Base-by-base conservation (phyloP, 2,888 invertebrate genomes). In the Crocallis elinguaria region DNA sequence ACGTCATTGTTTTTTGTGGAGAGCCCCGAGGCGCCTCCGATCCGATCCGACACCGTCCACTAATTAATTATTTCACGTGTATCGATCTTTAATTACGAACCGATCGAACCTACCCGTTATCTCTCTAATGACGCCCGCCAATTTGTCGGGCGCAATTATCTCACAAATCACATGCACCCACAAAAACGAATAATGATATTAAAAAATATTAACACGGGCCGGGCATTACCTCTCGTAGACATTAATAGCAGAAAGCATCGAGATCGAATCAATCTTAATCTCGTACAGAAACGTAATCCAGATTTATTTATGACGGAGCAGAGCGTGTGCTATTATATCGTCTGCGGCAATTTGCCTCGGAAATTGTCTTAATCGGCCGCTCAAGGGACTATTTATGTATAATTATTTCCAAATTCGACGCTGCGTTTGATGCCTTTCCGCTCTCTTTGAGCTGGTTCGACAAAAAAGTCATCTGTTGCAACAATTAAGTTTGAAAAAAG, bases 381-480 rank as follows among this genome's bases (percentile, higher is more conserved):
- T 91, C 91, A 91, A 91, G 91, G 91, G 91, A 91, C 91, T 91
- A 90, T 91, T 91, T 91, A 91, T 91, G 88, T 91, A 91, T 91
- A 91, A 91, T 91, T 91, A 91, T 91, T 90, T 91, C 88, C 89
- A 91, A 91, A 91, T 90, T 91, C 91, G 88, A 91, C 87, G 89
- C 84, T 86, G 78, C 83, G 88, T 91, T 91, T 91, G 91, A 91
- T 91, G 91, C 91, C 85, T 91, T 90, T 88, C 90, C 91, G 90
- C 91, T 91, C 91, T 91, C 89, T 88, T 89, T 91, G 88, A 88
- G 88, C 85, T 86, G 71, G 81, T 86, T 91, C 88, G 85, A 91
- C 90, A 91, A 91, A 91, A 91, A 91, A 91, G 90, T 91, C 91
- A 89, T 91, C 91, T 88, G 90, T 87, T 89, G 90, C 84, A 91